Evolutionary conservation across 2,113 vertebrate genomes (phyloP).

Genomic region (Malurus elegans): DNA sequence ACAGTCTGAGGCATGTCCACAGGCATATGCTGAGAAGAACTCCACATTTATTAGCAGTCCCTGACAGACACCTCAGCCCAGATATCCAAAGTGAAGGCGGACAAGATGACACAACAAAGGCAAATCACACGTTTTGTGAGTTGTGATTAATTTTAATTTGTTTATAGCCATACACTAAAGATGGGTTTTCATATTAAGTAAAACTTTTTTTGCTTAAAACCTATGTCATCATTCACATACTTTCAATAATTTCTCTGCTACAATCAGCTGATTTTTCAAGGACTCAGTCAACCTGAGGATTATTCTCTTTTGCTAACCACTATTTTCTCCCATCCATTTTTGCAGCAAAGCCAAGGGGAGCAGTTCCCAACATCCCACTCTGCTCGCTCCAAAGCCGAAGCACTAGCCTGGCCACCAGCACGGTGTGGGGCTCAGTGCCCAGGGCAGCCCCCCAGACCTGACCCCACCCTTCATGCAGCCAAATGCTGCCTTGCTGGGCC

Average conservation of each 20-base stretch:
- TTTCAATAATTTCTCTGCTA: constrained; percentile 11
- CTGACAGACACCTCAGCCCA: not conserved
- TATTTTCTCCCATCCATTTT: not conserved
- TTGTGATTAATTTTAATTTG: constrained; percentile 72
- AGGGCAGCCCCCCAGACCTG: not conserved
- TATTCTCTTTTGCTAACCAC: not conserved
- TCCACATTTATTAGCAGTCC: not conserved
- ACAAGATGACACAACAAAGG: constrained; percentile 47
- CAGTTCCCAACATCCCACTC: not conserved
- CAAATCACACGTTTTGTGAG: constrained; percentile 46
- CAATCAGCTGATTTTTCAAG: constrained; percentile 22
- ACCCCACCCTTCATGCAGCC: not conserved
- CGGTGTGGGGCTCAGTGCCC: not conserved
- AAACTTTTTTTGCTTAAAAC: constrained; percentile 15
- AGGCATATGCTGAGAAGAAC: not conserved
- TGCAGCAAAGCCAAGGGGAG: not conserved
- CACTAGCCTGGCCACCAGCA: not conserved
- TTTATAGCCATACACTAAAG: constrained; percentile 71
- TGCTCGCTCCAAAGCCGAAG: rapidly evolving
- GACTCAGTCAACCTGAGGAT: constrained; percentile 13
- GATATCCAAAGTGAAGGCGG: not conserved
- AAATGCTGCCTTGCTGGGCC: not conserved
- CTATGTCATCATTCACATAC: constrained; percentile 21
- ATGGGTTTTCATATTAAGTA: constrained; percentile 45
- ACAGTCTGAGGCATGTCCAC: not conserved